Base-by-base conservation (phyloP, 2,797 vertebrate species). In the Enteromius trimaculatus region DNA sequence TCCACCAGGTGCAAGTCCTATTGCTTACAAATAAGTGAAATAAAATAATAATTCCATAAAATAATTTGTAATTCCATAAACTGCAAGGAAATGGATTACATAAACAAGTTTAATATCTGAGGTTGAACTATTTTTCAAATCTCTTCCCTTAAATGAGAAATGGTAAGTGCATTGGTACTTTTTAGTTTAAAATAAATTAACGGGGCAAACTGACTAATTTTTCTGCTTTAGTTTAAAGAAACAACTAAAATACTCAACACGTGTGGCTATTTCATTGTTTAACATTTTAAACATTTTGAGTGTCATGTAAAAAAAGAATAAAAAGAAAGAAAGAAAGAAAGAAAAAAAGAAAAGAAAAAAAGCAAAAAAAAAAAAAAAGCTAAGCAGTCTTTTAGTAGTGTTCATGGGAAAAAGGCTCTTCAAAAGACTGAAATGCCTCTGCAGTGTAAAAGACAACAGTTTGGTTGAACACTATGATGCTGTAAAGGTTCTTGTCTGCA, bases 361-460 rank as follows among this genome's bases (percentile, higher is more conserved):
- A 53, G 44, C 6, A 39, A 51, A 58, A 74, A 87, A 62, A 31
- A 51, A 42, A 53, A 68, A 75, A 87, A 64, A 53, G 44, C 88
- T 92, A 91, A 89, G 88, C 90, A 87, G 92, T 91, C 92, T 91
- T 78, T 42, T 31, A 64, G 71, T 29, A 31, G 23, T 78, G 42
- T 85, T 76, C 72, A 72, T 37, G 78, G 42, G 77, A 79, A 82
- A 76, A 80, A 79, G 23, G 21, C 49, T 75, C 77, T 79, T 82
- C 77, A 84, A 87, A 87, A 82, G 9, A 65, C 60, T 72, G 21
- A 79, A 65, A 80, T 47, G 78, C 68, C 26, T 37, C 75, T 39
- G 58, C 21, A 34, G 39, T 39, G 79, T 84, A 62, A 85, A 77
- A 84, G 31, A 51, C 55, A 83, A 82, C 82, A 85, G 88, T 69